Evolutionary conservation across 2,113 vertebrate species (phyloP), one percentile per base, ranked within the genome.

Genomic region (Syrrhaptes paradoxus): DNA sequence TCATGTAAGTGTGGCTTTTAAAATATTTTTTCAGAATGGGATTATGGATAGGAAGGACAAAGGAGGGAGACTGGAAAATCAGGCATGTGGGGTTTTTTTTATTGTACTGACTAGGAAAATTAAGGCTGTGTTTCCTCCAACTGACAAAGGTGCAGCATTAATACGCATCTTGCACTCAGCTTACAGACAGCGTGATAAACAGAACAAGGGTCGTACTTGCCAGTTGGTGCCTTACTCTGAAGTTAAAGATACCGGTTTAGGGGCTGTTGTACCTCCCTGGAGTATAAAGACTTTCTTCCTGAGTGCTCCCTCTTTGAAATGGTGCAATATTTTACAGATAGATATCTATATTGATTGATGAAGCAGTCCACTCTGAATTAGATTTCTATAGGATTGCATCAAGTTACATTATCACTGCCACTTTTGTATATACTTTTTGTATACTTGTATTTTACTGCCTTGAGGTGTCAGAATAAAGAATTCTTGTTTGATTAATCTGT

Each of bases 401-500:
- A 90, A 41, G 6, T 73, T 87, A 89, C 65, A 43, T 95, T 72
- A 58, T 90, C 97, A 97, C 97, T 97, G 97, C 97, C 97, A 96
- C 43, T 96, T 95, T 94, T 8, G 0, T 93, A 87, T 86, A 28
- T 81, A 67, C 57, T 67, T 94, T 94, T 97, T 96, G 71, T 95
- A 94, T 93, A 88, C 73, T 72, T 90, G 55, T 90, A 90, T 97
- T 93, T 92, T 96, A 97, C 96, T 95, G 91, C 95, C 91, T 90
- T 70, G 70, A 70, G 73, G 72, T 97, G 92, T 94, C 95, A 96
- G 97, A 97, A 98, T 98, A 98, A 98, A 98, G 18, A 89, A n/a
- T 52, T 79, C 36, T 91, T 73, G 28, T 96, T 96, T 97, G 57
- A 75, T 89, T 85, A 89, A 75, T 57, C 49, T 58, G 43, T 80